A percentile compares a stretch with the other conserved stretches of the same genome.
Conservation (phyloP, 1,140 invertebrate genomes). For the Daktulosphaira vitifoliae region DNA sequence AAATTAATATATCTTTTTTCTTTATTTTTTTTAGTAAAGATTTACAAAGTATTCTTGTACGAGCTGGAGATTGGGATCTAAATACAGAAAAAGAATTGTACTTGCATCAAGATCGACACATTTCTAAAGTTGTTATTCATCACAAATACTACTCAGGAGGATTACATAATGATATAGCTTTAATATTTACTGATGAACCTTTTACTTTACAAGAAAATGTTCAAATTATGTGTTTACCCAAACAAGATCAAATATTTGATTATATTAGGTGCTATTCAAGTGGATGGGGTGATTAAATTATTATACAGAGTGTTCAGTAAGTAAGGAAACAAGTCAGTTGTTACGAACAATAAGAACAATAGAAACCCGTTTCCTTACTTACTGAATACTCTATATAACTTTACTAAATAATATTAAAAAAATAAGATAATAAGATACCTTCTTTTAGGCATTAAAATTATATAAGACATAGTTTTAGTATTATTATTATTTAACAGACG, state of each 20-base stretch:
- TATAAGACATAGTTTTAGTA: not conserved
- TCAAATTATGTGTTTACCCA: conserved; percentile 60
- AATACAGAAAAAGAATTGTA: conserved; percentile 62
- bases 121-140: conserved; percentile 50
- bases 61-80: conserved; percentile 55
- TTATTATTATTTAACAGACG: not conserved
- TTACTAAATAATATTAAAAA: no score
- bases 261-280: conserved; percentile 51
- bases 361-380: no score
- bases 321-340: no score
- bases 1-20: no score
- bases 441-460: not conserved
- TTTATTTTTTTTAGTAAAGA: conserved; percentile 31
- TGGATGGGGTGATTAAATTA: conserved; percentile 58
- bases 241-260: conserved; percentile 39
- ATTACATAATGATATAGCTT: conserved; percentile 58
- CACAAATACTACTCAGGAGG: conserved; percentile 47
- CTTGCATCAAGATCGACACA: conserved; percentile 60
- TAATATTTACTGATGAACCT: conserved; percentile 52
- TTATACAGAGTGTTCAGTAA: no score
- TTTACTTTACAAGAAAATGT: conserved; percentile 56
- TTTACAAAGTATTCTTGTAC: not conserved
- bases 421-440: no score
- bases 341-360: no score
- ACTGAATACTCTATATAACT: no score